Conservation (phyloP, 2,797 vertebrate species). For the Ceyx erithaca region DNA sequence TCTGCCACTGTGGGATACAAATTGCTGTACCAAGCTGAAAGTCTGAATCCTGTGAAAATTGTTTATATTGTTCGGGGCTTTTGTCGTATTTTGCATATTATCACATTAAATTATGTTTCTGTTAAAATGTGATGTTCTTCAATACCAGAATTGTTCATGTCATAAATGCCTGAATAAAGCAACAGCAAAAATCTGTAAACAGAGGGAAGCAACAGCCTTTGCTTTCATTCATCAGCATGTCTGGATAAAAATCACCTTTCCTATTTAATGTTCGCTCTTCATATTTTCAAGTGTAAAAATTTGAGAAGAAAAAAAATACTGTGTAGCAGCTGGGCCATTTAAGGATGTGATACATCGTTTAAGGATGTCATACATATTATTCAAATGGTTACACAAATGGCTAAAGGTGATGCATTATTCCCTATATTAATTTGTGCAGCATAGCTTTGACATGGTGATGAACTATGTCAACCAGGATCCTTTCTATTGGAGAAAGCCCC, state of each 20-base stretch:
- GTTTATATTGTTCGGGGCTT: background rate
- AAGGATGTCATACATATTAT: constrained; percentile 31
- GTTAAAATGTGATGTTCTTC: constrained; percentile 10
- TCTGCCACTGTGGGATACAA: background rate
- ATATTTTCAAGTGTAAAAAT: constrained; percentile 47
- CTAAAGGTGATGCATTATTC: constrained; percentile 45
- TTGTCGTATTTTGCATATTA: background rate
- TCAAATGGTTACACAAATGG: constrained; percentile 61
- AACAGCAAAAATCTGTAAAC: constrained; percentile 30
- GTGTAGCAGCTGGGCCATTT: constrained; percentile 30
- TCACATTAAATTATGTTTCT: constrained; percentile 21
- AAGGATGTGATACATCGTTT: constrained; percentile 24
- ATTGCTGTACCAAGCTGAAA: background rate
- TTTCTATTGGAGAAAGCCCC: constrained; percentile 47
- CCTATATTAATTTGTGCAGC: constrained; percentile 32
- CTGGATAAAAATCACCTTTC: constrained; percentile 32
- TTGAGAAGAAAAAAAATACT: background rate
- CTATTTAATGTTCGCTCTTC: background rate
- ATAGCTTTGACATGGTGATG: constrained; percentile 28
- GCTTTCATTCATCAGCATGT: background rate
- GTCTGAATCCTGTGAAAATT: background rate
- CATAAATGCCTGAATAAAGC: constrained; percentile 19
- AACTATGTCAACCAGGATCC: constrained; percentile 57
- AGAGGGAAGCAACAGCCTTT: background rate
- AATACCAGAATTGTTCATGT: background rate